phyloP scores from a whole-genome alignment of 1,140 invertebrate genomes.

The Lepidurus apus region DNA sequence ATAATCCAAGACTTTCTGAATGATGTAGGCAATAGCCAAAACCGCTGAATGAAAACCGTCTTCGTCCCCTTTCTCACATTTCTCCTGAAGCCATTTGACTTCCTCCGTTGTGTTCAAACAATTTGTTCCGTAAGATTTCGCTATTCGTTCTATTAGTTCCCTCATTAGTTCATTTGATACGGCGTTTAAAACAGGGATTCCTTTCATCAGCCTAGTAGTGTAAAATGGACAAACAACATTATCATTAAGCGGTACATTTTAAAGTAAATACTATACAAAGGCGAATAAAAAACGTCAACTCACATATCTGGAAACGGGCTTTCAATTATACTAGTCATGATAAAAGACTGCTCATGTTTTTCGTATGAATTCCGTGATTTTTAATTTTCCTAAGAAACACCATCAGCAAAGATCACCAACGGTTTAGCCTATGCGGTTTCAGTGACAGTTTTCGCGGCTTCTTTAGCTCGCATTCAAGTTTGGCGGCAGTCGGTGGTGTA shows the following conservation, averaged over 20 bases:
- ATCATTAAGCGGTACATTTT: neutral
- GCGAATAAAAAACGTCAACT: neutral
- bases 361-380: neutral
- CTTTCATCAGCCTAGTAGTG: neutral
- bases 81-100: neutral
- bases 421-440: neutral
- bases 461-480: neutral
- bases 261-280: neutral
- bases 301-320: neutral
- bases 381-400: no score
- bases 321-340: neutral
- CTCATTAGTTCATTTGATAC: neutral
- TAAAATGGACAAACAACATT: neutral
- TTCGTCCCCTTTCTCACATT: neutral
- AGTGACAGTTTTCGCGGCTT: neutral
- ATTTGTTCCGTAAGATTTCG: neutral
- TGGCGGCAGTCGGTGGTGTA: neutral
- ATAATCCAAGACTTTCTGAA: neutral
- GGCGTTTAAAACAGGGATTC: slow-evolving; percentile 12
- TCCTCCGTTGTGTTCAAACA: neutral
- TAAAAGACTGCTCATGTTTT: neutral
- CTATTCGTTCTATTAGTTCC: neutral
- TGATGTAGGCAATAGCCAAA: neutral
- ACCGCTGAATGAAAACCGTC: neutral
- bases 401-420: neutral